These are phyloP conservation scores for Gastracanthus pulcherrimus DNA, from an alignment of 2,888 invertebrate species.

Conservation along the genomic window DNA sequence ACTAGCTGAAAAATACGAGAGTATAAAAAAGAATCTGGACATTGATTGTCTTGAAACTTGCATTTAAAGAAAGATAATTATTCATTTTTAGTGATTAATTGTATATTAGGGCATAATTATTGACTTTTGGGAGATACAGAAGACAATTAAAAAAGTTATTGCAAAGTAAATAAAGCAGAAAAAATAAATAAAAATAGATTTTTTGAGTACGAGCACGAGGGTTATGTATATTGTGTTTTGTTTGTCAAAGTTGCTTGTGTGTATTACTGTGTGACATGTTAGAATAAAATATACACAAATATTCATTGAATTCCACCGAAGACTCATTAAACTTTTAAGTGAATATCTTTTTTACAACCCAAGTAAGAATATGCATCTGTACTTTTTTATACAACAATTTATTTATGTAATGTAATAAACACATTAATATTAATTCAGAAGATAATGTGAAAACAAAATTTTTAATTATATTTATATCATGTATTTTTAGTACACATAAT, in stretches of 20 bases:
- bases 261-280: not conserved
- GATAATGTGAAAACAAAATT: not conserved
- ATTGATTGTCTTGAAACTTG: constrained; percentile 35
- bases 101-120: not conserved
- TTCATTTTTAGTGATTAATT: constrained; percentile 9
- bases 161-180: not conserved
- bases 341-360: not conserved
- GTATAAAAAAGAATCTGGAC: not conserved
- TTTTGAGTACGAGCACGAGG: constrained; percentile 23
- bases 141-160: not conserved
- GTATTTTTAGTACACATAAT: not conserved
- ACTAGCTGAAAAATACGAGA: not conserved
- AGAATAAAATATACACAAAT: not conserved
- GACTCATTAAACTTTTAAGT: not conserved
- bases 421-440: not conserved
- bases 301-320: not conserved
- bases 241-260: constrained; percentile 4
- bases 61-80: constrained; percentile 45
- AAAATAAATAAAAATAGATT: not conserved
- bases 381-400: not conserved
- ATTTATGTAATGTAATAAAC: not conserved
- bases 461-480: not conserved
- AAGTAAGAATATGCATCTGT: not conserved
- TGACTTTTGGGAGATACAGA: not conserved
- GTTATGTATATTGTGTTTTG: not conserved